Evolutionary conservation across 2,113 vertebrate genomes (phyloP).

Genomic region (Cyrtonyx montezumae): DNA sequence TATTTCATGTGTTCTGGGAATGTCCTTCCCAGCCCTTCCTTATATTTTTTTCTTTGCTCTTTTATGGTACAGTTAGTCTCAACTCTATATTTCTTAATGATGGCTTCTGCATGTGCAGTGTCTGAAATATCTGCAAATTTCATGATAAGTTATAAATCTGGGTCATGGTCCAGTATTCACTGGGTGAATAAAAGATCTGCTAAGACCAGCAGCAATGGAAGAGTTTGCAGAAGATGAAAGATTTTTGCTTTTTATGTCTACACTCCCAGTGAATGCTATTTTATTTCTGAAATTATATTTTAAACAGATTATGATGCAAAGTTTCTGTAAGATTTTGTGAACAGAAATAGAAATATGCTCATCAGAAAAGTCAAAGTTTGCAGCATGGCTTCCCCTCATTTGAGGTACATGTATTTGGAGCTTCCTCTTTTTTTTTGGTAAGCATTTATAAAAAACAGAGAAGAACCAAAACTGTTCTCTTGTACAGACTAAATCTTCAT

Average conservation of each 20-base stretch:
- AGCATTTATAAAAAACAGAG: neutral
- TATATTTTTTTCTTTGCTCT: neutral
- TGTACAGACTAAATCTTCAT: neutral
- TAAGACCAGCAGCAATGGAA: neutral
- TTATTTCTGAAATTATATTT: neutral
- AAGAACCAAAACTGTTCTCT: fast-evolving
- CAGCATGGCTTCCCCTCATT: neutral
- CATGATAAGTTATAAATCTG: neutral
- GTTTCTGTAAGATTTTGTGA: neutral
- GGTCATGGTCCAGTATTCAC: neutral
- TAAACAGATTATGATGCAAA: neutral
- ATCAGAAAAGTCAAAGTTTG: neutral
- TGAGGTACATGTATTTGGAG: fast-evolving
- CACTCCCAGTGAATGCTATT: neutral
- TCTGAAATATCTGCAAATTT: neutral
- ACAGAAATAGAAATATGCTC: neutral
- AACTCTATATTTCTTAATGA: neutral
- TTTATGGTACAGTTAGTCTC: neutral
- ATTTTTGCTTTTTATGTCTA: neutral
- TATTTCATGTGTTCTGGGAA: neutral
- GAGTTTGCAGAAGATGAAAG: neutral
- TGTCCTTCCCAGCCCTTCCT: neutral
- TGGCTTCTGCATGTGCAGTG: neutral
- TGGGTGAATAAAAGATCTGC: neutral
- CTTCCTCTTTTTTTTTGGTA: neutral